Conservation (phyloP, 2,797 vertebrate species). For the Typhlichthys eigenmanni region DNA sequence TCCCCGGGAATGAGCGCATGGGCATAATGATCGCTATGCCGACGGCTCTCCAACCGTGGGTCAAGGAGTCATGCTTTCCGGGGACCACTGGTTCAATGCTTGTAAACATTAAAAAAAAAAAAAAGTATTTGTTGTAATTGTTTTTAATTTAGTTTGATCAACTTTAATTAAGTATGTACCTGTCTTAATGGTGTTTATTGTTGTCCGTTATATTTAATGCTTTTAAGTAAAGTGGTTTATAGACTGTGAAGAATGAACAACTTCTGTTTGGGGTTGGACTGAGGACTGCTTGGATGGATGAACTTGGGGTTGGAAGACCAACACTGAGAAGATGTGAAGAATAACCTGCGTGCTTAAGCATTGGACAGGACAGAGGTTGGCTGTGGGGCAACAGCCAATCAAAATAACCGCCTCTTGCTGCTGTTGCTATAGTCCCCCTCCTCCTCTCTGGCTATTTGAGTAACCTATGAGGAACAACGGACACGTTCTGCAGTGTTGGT, state of each 20-base stretch:
- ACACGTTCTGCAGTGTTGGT: conserved; percentile 51
- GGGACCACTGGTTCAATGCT: not conserved
- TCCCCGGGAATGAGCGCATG: conserved; percentile 31
- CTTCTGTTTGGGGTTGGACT: too few species aligned
- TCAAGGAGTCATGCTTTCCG: not conserved
- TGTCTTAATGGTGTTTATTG: too few species aligned
- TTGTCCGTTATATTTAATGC: too few species aligned
- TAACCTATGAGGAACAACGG: not conserved
- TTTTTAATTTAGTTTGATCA: too few species aligned
- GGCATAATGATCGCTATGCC: not conserved
- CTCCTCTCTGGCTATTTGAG: not conserved
- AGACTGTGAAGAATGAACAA: too few species aligned
- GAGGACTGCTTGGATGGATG: too few species aligned
- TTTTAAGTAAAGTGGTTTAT: too few species aligned
- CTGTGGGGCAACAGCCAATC: conserved; percentile 7
- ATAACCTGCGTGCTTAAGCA: conserved; percentile 19
- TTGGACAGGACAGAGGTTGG: conserved; percentile 42
- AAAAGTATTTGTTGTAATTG: too few species aligned
- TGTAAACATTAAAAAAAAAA: too few species aligned
- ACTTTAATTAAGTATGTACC: too few species aligned
- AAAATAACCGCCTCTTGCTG: conserved; percentile 3
- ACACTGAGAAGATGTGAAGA: conserved; percentile 32
- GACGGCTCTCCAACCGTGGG: not conserved
- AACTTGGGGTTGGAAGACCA: too few species aligned
- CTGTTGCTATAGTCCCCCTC: not conserved